These are phyloP conservation scores for Herminia tarsipennalis DNA, from an alignment of 2,888 invertebrate genomes.

Conservation along the genomic window DNA sequence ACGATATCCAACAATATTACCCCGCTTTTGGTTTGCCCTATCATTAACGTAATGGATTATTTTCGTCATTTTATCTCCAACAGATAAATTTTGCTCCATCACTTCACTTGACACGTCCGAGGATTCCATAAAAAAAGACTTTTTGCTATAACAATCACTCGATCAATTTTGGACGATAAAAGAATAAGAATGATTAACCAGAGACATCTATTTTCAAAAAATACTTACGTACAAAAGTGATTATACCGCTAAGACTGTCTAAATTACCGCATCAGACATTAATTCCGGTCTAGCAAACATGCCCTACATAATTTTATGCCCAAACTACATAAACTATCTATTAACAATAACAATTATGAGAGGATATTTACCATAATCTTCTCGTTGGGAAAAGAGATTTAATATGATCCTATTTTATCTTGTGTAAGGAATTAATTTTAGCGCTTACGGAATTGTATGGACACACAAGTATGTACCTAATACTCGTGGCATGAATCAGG, in stretches of 20 bases:
- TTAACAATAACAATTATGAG: no score
- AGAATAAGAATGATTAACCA: not conserved
- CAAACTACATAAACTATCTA: no score
- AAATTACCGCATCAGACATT: no score
- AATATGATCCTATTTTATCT: no score
- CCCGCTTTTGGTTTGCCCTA: slow-evolving; percentile 47
- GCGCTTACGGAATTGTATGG: not conserved
- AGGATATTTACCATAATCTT: no score
- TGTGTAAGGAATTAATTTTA: no score
- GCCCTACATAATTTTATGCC: no score
- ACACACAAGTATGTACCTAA: not conserved
- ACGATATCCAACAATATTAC: slow-evolving; percentile 41
- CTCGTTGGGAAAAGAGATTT: no score
- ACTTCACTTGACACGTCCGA: not conserved
- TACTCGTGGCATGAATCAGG: not conserved
- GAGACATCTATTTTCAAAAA: no score
- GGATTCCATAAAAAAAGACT: not conserved
- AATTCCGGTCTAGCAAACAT: no score
- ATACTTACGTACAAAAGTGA: not conserved
- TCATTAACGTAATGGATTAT: slow-evolving; percentile 62
- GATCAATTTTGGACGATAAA: not conserved
- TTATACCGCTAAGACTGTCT: no score
- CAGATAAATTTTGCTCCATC: not conserved
- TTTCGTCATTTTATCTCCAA: slow-evolving; percentile 34
- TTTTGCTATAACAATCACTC: not conserved